Conservation (phyloP, 2,113 vertebrate species). For the Dicrurus megarhynchus region DNA sequence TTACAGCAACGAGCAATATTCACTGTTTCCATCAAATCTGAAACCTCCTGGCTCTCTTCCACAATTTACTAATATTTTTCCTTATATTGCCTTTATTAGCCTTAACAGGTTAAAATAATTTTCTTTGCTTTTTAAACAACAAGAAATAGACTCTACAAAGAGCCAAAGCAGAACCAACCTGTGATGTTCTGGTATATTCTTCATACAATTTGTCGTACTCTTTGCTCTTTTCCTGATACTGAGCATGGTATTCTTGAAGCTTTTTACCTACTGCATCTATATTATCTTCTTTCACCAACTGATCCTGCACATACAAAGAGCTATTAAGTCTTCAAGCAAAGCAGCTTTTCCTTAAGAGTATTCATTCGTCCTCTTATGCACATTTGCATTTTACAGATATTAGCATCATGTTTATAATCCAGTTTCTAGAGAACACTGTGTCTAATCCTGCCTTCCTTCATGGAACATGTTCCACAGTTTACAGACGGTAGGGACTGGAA, state of each 20-base stretch:
- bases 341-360: slow-evolving; percentile 6
- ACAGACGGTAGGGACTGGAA: neutral
- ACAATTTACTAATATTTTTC: neutral
- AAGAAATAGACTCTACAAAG: neutral
- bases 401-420: neutral
- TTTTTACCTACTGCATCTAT: slow-evolving; percentile 91
- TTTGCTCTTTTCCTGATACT: slow-evolving; percentile 93
- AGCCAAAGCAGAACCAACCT: slow-evolving; percentile 78
- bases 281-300: slow-evolving; percentile 90
- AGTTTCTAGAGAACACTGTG: neutral
- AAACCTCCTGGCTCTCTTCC: neutral
- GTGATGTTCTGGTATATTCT: slow-evolving; percentile 90
- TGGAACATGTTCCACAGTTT: neutral
- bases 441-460: neutral
- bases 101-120: neutral
- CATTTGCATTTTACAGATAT: neutral
- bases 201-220: slow-evolving; percentile 93
- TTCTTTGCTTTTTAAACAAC: neutral
- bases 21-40: neutral
- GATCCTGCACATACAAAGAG: slow-evolving; percentile 62
- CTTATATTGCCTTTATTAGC: neutral
- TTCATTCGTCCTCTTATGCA: neutral
- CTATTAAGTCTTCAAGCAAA: slow-evolving; percentile 27
- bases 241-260: slow-evolving; percentile 89
- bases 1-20: neutral